These are phyloP conservation scores for Neoseiulus cucumeris DNA, from an alignment of 1,140 invertebrate genomes.

Conservation along the genomic window DNA sequence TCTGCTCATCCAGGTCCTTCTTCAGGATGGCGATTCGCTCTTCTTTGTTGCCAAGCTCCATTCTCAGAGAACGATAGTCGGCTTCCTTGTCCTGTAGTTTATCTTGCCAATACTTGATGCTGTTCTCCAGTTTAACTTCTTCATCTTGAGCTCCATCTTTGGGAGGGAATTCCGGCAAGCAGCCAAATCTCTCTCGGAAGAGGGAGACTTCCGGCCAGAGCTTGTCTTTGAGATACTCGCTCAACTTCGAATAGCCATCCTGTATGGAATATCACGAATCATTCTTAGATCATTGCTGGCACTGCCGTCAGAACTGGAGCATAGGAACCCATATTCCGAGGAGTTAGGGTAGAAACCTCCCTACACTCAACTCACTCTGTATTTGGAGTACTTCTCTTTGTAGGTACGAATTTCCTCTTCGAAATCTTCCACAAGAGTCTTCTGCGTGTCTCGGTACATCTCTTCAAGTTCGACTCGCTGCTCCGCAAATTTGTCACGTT, in stretches of 20 bases:
- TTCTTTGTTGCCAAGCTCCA: not conserved
- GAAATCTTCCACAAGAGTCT: not conserved
- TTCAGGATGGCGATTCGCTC: not conserved
- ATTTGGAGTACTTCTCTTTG: slow-evolving; percentile 3
- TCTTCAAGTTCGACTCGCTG: not conserved
- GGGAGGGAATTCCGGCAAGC: not conserved
- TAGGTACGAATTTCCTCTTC: not conserved
- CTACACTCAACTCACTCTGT: not conserved
- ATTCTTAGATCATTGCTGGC: no score
- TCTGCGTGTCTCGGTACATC: not conserved
- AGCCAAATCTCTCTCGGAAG: not conserved
- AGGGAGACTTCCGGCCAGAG: not conserved
- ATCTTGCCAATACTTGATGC: not conserved
- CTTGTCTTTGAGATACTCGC: not conserved
- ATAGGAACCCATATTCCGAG: no score
- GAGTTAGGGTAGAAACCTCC: no score
- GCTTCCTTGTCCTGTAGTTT: slow-evolving; percentile 5
- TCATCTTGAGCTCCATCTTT: not conserved
- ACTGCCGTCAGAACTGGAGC: no score
- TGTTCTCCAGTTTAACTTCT: not conserved
- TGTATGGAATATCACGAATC: no score
- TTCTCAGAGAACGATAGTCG: not conserved
- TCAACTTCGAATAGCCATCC: not conserved
- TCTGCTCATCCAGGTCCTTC: not conserved
- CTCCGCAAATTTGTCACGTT: not conserved